Percentiles rank a stretch among this genome's conserved stretches.
Conservation (phyloP, 1,140 invertebrate species). For the Propsilocerus akamusi region DNA sequence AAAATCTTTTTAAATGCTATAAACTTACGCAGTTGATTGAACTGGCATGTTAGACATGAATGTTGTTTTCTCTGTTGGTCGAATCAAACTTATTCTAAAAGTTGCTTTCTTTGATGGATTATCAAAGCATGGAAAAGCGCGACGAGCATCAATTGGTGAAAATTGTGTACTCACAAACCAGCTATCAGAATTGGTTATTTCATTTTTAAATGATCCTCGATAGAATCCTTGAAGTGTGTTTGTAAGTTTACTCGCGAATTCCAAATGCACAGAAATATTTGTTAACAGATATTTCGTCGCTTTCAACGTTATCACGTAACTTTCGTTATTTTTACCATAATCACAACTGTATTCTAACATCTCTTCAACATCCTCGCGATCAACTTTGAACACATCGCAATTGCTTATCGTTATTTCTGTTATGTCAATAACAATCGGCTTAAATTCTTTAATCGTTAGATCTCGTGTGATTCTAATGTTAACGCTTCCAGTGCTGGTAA, state of each 20-base stretch:
- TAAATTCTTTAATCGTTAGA: conserved; percentile 12
- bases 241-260: conserved; percentile 42
- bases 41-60: conserved; percentile 43
- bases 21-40: conserved; percentile 10
- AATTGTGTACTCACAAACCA: conserved; percentile 58
- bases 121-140: conserved; percentile 74
- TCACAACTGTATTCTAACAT: conserved; percentile 19
- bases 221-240: conserved; percentile 57
- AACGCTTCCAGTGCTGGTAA: conserved; percentile 17
- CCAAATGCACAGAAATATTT: conserved; percentile 27
- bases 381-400: background rate
- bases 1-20: conserved; percentile 6
- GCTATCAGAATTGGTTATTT: conserved; percentile 32
- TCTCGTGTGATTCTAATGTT: conserved; percentile 18
- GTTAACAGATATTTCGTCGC: conserved; percentile 10
- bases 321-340: conserved; percentile 18
- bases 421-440: conserved; percentile 21
- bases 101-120: conserved; percentile 64
- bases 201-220: conserved; percentile 51
- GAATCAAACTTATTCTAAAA: conserved; percentile 48
- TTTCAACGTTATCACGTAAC: conserved; percentile 15
- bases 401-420: conserved; percentile 19
- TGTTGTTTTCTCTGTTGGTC: conserved; percentile 35
- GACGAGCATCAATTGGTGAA: conserved; percentile 58
- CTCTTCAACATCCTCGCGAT: conserved; percentile 10